Conservation (phyloP, 2,113 vertebrate genomes). For the Crotalus horridus region DNA sequence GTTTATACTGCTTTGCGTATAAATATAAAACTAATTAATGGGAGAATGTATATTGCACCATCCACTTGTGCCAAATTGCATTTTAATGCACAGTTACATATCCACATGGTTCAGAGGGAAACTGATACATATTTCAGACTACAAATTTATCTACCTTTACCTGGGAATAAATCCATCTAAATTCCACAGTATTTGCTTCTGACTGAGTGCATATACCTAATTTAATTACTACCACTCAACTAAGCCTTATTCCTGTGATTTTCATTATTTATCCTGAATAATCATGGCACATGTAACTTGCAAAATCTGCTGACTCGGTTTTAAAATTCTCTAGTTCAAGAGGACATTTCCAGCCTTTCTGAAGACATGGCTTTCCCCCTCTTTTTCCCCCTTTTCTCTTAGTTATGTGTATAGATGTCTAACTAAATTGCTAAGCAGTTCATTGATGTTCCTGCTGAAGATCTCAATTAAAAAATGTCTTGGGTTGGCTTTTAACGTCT, state of each 20-base stretch:
- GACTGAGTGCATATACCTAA: not conserved
- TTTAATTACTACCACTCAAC: not conserved
- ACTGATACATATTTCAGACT: not conserved
- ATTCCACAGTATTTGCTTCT: not conserved
- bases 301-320: not conserved
- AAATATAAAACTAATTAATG: conserved; percentile 27
- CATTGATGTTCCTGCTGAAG: not conserved
- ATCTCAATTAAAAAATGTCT: not conserved
- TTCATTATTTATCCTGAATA: not conserved
- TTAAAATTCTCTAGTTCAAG: not conserved
- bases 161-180: not conserved
- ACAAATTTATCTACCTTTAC: not conserved
- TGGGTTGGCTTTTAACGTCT: not conserved
- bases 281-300: not conserved
- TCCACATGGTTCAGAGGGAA: not conserved
- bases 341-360: not conserved
- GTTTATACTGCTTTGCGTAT: not conserved
- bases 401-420: not conserved
- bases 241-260: not conserved
- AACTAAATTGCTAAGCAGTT: not conserved
- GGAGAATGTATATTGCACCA: not conserved
- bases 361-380: not conserved
- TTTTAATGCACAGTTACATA: not conserved
- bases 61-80: not conserved
- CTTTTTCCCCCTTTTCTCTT: not conserved